A percentile compares a stretch with the other conserved stretches of the same genome.
Conservation (phyloP, 53 echinoderm and acorn worm genomes). For the Holothuria scabra region DNA sequence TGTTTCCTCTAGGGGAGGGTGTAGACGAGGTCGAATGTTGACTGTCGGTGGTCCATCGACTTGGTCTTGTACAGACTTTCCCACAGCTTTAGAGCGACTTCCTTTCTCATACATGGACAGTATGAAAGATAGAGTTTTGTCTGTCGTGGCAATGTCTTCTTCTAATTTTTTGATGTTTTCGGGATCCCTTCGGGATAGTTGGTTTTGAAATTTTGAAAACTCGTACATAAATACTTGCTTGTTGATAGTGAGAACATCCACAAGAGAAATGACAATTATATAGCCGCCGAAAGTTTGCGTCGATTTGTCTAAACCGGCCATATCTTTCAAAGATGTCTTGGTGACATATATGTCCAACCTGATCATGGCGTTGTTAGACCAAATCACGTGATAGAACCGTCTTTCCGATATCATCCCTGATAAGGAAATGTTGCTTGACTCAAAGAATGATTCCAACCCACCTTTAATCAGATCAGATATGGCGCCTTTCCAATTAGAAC, state of each 20-base stretch:
- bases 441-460: neutral
- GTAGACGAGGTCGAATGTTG: too few relatives aligned
- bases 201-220: conserved; percentile 15
- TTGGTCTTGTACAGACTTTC: too few relatives aligned
- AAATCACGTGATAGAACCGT: neutral
- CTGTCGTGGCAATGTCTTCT: too few relatives aligned
- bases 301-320: neutral
- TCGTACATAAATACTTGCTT: conserved; percentile 2
- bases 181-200: neutral
- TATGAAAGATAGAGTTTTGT: too few relatives aligned
- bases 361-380: conserved; percentile 9
- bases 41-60: too few relatives aligned
- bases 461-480: neutral
- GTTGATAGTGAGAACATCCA: neutral
- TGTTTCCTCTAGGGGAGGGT: too few relatives aligned
- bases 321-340: neutral
- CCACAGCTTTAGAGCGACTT: too few relatives aligned
- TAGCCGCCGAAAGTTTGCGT: neutral
- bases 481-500: neutral
- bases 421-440: neutral
- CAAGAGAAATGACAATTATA: neutral
- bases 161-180: too few relatives aligned
- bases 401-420: neutral
- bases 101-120: too few relatives aligned
- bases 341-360: neutral